phyloP scores from a whole-genome alignment of 2,888 invertebrate species.

The Cybosia mesomella region DNA sequence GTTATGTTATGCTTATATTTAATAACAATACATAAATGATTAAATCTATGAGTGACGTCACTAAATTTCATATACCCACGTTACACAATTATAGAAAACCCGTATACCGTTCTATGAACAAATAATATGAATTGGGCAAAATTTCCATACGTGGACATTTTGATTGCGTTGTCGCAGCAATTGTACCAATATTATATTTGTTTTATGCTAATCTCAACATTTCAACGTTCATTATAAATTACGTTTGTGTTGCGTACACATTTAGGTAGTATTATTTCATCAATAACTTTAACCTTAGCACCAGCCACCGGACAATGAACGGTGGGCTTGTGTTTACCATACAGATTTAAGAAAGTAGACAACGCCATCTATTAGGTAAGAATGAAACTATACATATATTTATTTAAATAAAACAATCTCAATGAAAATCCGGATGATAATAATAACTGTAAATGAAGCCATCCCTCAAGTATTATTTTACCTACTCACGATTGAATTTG shows the following conservation, averaged over 20 bases:
- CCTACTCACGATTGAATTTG: too few species aligned
- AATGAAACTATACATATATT: background rate
- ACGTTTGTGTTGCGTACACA: conserved; percentile 34
- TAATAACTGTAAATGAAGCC: too few species aligned
- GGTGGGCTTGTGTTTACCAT: background rate
- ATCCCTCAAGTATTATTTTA: too few species aligned
- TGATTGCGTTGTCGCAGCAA: conserved; percentile 70
- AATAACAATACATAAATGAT: too few species aligned
- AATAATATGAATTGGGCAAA: conserved; percentile 56
- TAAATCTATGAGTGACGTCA: too few species aligned
- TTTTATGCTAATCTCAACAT: conserved; percentile 79
- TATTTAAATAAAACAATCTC: background rate
- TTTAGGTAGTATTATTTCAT: conserved; percentile 53
- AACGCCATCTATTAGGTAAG: background rate
- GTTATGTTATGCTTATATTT: too few species aligned
- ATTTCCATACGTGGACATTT: conserved; percentile 67
- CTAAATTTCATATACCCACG: conserved; percentile 30
- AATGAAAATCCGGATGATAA: too few species aligned
- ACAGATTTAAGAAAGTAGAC: background rate
- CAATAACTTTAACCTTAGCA: conserved; percentile 62
- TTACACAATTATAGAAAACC: conserved; percentile 50
- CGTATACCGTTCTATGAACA: conserved; percentile 48
- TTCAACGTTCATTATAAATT: conserved; percentile 63
- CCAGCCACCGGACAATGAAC: background rate
- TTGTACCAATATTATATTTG: conserved; percentile 76